Evolutionary conservation across 2,797 vertebrate species (phyloP).

Genomic region (Phoeniculus purpureus): DNA sequence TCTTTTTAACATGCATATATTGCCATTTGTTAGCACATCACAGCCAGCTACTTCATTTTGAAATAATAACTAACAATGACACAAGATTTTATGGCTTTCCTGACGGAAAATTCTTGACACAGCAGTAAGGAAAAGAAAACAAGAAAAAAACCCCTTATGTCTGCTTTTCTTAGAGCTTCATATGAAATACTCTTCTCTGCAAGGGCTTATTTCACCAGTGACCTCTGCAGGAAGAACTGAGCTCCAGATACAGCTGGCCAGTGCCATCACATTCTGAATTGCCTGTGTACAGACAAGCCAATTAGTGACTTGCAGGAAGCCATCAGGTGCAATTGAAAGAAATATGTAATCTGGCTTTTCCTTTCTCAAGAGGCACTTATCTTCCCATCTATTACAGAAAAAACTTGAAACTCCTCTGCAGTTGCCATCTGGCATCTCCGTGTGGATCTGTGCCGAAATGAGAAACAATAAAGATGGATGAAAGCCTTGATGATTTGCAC

Average conservation of each 20-base stretch:
- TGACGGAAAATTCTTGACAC: conserved; percentile 21
- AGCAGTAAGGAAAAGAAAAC: neutral
- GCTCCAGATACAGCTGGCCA: conserved; percentile 20
- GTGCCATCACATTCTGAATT: conserved; percentile 33
- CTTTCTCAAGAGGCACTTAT: conserved; percentile 55
- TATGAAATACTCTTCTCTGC: conserved; percentile 1
- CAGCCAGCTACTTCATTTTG: neutral
- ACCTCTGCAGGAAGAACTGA: conserved; percentile 37
- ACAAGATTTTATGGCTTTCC: neutral
- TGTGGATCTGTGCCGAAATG: conserved; percentile 49
- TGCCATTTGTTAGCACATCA: neutral
- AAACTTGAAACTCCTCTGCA: conserved; percentile 60
- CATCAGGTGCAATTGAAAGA: conserved; percentile 48
- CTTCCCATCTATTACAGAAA: conserved; percentile 25
- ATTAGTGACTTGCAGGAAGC: conserved; percentile 60
- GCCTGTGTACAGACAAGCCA: conserved; percentile 41
- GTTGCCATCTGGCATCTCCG: conserved; percentile 58
- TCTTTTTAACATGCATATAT: neutral
- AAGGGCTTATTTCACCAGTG: conserved; percentile 20
- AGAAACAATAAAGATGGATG: conserved; percentile 62
- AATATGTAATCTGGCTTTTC: conserved; percentile 41
- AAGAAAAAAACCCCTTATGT: neutral
- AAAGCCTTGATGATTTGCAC: conserved; percentile 1
- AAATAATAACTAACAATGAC: conserved; percentile 1
- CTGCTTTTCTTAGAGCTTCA: conserved; percentile 1